Conservation (phyloP, 2,113 vertebrate species). For the Mesembrinibis cayennensis region DNA sequence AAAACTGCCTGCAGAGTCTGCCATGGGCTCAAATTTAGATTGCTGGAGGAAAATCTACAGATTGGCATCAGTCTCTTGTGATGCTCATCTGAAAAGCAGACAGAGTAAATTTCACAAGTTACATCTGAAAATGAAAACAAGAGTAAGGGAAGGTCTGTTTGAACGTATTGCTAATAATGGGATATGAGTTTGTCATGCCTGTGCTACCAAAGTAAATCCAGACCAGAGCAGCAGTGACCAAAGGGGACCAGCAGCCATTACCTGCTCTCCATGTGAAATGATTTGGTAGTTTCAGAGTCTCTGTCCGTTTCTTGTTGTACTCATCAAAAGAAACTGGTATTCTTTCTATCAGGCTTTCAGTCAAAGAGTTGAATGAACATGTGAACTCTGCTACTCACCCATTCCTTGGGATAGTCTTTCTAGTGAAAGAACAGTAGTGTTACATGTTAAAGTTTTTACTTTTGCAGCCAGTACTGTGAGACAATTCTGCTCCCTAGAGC, state of each 20-base stretch:
- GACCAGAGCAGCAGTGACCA: background rate
- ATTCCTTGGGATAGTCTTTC: background rate
- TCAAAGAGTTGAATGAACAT: background rate
- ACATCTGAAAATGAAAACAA: conserved; percentile 33
- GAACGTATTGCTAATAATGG: background rate
- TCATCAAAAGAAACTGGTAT: background rate
- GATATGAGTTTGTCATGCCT: background rate
- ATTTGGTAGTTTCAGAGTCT: background rate
- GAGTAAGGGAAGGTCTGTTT: background rate
- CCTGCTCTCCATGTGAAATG: background rate
- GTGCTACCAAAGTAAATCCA: background rate
- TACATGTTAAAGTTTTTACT: background rate
- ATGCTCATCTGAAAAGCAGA: conserved; percentile 21
- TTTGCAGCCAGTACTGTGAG: background rate
- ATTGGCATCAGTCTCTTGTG: conserved; percentile 1
- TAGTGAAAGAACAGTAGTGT: background rate
- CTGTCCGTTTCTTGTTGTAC: background rate
- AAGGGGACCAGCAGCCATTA: background rate
- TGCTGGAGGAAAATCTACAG: background rate
- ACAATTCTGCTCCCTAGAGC: background rate
- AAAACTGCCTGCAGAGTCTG: conserved; percentile 11
- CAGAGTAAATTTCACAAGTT: conserved; percentile 8
- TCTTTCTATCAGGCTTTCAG: background rate
- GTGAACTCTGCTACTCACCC: background rate
- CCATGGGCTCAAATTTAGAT: background rate